Percentiles rank a stretch among this genome's conserved stretches.
phyloP scores from a whole-genome alignment of 2,797 vertebrate species.

The Erpetoichthys calabaricus region DNA sequence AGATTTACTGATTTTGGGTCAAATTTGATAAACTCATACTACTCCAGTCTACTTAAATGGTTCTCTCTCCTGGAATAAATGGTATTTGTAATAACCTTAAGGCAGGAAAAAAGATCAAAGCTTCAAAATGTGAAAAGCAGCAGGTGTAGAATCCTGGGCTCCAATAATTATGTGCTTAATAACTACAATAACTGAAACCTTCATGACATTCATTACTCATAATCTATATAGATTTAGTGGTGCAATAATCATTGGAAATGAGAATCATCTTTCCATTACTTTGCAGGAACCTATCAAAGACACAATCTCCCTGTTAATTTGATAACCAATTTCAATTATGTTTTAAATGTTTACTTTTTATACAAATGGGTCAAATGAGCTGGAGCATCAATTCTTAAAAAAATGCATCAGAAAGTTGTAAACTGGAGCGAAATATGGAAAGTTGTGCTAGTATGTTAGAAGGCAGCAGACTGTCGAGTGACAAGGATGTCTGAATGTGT shows the following conservation, averaged over 20 bases:
- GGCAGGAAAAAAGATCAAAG: not conserved
- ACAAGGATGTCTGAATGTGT: too few relatives aligned
- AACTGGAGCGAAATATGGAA: too few relatives aligned
- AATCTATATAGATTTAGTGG: constrained; percentile 12
- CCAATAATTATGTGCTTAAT: constrained; percentile 20
- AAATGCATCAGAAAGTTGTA: too few relatives aligned
- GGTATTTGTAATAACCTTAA: not conserved
- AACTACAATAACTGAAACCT: constrained; percentile 17
- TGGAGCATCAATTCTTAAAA: too few relatives aligned
- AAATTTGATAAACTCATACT: too few relatives aligned
- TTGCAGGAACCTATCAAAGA: constrained; percentile 20
- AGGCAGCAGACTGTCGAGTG: too few relatives aligned
- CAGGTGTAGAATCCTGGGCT: not conserved
- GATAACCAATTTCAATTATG: constrained; percentile 17
- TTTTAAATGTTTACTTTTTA: not conserved
- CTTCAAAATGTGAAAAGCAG: not conserved
- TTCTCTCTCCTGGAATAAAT: too few relatives aligned
- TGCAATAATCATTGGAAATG: constrained; percentile 8
- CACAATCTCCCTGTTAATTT: constrained; percentile 8
- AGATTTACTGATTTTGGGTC: too few relatives aligned
- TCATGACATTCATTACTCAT: constrained; percentile 14
- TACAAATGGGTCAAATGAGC: too few relatives aligned
- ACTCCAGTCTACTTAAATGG: too few relatives aligned
- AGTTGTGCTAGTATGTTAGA: too few relatives aligned
- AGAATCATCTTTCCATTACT: constrained; percentile 8